phyloP scores from a whole-genome alignment of 2,113 vertebrate species.

The Psittacara wagleri region DNA sequence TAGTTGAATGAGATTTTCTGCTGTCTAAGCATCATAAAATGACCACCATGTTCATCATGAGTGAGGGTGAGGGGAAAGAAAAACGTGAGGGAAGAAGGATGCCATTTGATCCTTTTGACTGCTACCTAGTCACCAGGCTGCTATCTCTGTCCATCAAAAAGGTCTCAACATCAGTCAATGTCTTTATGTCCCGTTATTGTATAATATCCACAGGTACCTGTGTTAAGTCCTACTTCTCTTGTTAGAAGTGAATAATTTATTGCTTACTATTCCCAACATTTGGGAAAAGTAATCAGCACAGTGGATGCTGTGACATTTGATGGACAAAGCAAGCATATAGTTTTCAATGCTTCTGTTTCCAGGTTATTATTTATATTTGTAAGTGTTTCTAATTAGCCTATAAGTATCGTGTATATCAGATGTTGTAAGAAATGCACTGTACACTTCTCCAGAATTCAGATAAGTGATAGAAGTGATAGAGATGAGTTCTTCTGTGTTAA shows the following conservation, averaged over 20 bases:
- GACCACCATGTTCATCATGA: accelerated
- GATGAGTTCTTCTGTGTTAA: accelerated
- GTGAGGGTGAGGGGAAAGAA: neutral
- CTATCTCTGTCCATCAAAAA: neutral
- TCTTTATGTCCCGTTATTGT: neutral
- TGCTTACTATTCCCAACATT: neutral
- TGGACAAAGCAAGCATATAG: neutral
- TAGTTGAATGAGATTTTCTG: neutral
- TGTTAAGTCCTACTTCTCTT: neutral
- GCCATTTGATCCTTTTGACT: neutral
- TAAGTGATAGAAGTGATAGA: neutral
- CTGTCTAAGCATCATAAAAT: neutral
- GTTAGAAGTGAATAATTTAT: neutral
- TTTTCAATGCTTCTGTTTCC: neutral
- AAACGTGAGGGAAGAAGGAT: neutral
- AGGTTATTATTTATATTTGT: neutral
- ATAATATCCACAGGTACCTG: neutral
- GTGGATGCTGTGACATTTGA: neutral
- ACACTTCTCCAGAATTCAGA: neutral
- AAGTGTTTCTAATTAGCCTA: neutral
- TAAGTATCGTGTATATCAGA: neutral
- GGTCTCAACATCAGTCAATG: neutral
- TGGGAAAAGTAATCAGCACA: neutral
- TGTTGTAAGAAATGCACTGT: neutral
- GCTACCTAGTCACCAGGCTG: neutral